These are phyloP conservation scores for Drosophila teissieri DNA, from an alignment of 1,140 invertebrate genomes.

Conservation along the genomic window DNA sequence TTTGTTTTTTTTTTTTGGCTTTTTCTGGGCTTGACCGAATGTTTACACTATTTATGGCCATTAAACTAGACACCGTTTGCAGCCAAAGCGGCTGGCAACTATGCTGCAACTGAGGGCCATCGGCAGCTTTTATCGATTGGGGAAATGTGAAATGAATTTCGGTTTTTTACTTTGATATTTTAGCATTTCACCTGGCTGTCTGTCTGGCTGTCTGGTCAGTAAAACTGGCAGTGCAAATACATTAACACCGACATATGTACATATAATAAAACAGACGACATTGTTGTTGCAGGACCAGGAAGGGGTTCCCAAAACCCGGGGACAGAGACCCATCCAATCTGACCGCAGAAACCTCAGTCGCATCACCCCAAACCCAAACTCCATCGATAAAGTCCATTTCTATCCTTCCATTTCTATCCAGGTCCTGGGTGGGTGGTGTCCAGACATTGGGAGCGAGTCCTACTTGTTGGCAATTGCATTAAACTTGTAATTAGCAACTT, in stretches of 20 bases:
- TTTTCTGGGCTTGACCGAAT: constrained; percentile 41
- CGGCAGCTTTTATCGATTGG: constrained; percentile 50
- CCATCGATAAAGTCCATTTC: background rate
- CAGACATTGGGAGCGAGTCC: constrained; percentile 19
- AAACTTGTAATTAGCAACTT: constrained; percentile 47
- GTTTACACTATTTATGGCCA: constrained; percentile 57
- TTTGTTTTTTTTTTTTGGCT: background rate
- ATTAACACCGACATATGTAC: constrained; percentile 4
- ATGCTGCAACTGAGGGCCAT: constrained; percentile 2
- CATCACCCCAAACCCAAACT: constrained; percentile 26
- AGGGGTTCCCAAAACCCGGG: background rate
- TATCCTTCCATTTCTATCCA: background rate
- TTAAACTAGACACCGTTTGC: constrained; percentile 39
- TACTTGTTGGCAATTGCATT: constrained; percentile 40
- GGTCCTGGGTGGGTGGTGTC: constrained; percentile 1
- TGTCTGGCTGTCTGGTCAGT: constrained; percentile 11
- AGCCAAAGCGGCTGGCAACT: constrained; percentile 3
- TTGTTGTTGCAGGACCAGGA: constrained; percentile 36
- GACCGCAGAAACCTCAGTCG: constrained; percentile 75
- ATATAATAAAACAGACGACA: constrained; percentile 63
- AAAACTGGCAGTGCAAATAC: background rate
- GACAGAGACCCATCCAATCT: constrained; percentile 22
- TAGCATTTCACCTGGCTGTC: background rate
- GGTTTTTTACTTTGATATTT: constrained; percentile 9
- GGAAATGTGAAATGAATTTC: constrained; percentile 24